Evolutionary conservation across 2,797 vertebrate species (phyloP), one percentile per base, ranked within the genome.

Genomic region (Oreochromis mossambicus): DNA sequence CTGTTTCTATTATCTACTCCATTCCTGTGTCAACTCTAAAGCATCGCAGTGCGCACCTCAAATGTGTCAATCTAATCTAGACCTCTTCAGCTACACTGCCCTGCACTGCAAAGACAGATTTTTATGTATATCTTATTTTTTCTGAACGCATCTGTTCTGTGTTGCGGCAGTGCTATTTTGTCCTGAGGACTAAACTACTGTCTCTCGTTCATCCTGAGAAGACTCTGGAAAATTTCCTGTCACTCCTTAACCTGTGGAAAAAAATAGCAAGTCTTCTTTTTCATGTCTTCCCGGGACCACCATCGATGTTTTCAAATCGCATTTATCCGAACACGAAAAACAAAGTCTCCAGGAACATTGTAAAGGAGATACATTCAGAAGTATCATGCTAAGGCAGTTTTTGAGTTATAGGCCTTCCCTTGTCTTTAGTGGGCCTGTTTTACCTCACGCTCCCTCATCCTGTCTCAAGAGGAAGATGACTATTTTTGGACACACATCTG

Each of bases 181-280:
- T 92, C 94, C 91, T 88, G 88, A 92, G 83, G 81, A 91, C 90
- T 55, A 90, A 91, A 91, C 77, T 86, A 84, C 58, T 46, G 85
- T 89, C 90, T 91, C 85, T 91, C 85, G 12, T 43, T 77, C 77
- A 75, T 89, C 83, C 85, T 76, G 91, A 95, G 91, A 94, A 92
- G 85, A 63, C 84, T 76, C 84, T 73, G 32, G 76, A 6, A 75
- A 58, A 78, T 91, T 92, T 94, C 94, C 95, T 95, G 95, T 95
- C 92, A 93, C 90, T 95, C 90, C 94, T 94, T 95, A 95, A 96
- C 95, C 95, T 94, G 94, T 92, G 89, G 86, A 91, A 89, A 81
- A 89, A 90, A 89, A 87, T 54, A 78, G 50, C 75, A 83, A 34
- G 82, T 89, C 88, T 82, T 84, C 87, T 88, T 66, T 66, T 82